phyloP scores from a whole-genome alignment of 2,797 vertebrate genomes.

The Synaphobranchus kaupii region DNA sequence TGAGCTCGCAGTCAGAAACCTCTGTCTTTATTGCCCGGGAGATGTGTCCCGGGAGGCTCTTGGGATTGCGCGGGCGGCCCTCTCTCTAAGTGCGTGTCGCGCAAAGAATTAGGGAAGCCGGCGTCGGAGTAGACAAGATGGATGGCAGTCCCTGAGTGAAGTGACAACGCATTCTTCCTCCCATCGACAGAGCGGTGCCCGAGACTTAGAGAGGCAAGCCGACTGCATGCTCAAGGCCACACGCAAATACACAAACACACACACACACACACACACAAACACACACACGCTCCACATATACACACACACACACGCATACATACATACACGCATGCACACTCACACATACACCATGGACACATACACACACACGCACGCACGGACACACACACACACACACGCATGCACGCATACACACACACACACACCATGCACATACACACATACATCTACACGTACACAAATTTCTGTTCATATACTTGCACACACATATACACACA shows the following conservation, averaged over 20 bases:
- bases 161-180: slow-evolving; percentile 67
- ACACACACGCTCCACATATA: slow-evolving; percentile 23
- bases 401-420: no score
- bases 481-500: background rate
- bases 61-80: slow-evolving; percentile 22
- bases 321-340: background rate
- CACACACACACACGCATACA: background rate
- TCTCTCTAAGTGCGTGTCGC: slow-evolving; percentile 36
- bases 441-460: background rate
- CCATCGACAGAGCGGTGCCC: slow-evolving; percentile 38
- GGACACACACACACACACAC: background rate
- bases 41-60: slow-evolving; percentile 31
- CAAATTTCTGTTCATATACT: no score
- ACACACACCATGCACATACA: background rate
- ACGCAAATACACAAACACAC: slow-evolving; percentile 20
- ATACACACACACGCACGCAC: background rate
- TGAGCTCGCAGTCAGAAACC: slow-evolving; percentile 41
- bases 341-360: background rate
- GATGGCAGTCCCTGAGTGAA: slow-evolving; percentile 64
- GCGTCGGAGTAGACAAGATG: slow-evolving; percentile 57
- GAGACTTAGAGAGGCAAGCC: background rate
- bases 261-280: background rate
- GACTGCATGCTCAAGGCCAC: slow-evolving; percentile 5
- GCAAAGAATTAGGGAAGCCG: slow-evolving; percentile 48
- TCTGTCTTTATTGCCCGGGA: slow-evolving; percentile 45